phyloP scores from a whole-genome alignment of 2,888 invertebrate species.

The Lycia hirtaria region DNA sequence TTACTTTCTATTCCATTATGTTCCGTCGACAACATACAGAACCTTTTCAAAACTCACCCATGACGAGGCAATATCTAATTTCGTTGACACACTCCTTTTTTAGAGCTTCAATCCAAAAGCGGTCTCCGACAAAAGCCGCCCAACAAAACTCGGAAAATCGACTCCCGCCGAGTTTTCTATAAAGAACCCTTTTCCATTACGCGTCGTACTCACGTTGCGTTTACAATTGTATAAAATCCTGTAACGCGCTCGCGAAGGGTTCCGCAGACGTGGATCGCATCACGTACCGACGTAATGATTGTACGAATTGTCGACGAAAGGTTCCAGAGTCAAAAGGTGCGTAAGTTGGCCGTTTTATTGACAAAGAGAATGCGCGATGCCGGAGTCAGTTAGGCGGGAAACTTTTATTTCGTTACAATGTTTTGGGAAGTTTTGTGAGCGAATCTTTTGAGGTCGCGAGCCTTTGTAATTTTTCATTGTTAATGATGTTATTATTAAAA shows the following conservation, averaged over 20 bases:
- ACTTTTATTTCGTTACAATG: slow-evolving; percentile 18
- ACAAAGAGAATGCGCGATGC: slow-evolving; percentile 28
- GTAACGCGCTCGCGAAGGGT: slow-evolving; percentile 30
- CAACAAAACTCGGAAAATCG: slow-evolving; percentile 21
- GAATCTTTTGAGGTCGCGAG: background rate
- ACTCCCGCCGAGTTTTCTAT: slow-evolving; percentile 26
- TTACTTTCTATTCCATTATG: background rate
- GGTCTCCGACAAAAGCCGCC: slow-evolving; percentile 13
- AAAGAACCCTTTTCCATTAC: slow-evolving; percentile 40
- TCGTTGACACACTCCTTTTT: background rate
- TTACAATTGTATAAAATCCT: slow-evolving; percentile 39
- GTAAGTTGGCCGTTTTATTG: slow-evolving; percentile 33
- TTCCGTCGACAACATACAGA: background rate
- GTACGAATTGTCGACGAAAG: slow-evolving; percentile 33
- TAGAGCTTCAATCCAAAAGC: slow-evolving; percentile 4
- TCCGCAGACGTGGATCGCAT: slow-evolving; percentile 26
- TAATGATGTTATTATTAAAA: background rate
- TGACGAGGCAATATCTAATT: slow-evolving; percentile 7
- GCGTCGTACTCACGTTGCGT: slow-evolving; percentile 32
- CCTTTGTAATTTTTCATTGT: background rate
- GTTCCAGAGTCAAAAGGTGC: slow-evolving; percentile 32
- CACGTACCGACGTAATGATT: slow-evolving; percentile 42
- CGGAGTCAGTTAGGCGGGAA: slow-evolving; percentile 25
- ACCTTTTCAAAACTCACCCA: background rate
- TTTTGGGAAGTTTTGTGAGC: slow-evolving; percentile 17